A percentile compares a stretch with the other conserved stretches of the same genome.
phyloP scores from a whole-genome alignment of 2,888 invertebrate species.

The Rosalia funebris region DNA sequence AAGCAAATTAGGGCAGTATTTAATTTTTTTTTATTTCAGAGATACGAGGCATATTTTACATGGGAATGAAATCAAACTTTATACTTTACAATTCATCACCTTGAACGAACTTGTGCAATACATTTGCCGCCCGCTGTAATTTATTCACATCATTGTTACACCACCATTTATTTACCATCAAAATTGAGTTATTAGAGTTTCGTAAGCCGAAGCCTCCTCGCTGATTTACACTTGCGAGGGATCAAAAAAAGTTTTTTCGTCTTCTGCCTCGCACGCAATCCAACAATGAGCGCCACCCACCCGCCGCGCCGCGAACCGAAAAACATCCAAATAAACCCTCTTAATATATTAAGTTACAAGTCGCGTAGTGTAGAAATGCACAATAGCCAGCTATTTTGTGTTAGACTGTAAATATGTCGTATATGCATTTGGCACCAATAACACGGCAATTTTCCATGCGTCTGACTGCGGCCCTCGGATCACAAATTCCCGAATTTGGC shows the following conservation, averaged over 20 bases:
- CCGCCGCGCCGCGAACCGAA: no score
- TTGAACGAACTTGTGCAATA: no score
- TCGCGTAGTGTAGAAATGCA: constrained; percentile 12
- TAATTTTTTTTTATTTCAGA: no score
- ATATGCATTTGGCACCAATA: constrained; percentile 45
- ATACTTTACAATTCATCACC: no score
- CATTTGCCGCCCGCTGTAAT: no score
- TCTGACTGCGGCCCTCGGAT: constrained; percentile 42
- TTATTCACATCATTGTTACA: no score
- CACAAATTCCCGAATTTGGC: constrained; percentile 50
- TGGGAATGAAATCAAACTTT: no score
- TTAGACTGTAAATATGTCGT: constrained; percentile 40
- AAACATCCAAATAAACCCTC: neutral
- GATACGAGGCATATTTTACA: no score
- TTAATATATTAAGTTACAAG: constrained; percentile 26
- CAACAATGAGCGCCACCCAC: no score
- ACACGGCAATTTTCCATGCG: constrained; percentile 49
- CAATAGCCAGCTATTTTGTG: constrained; percentile 32
- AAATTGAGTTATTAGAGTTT: no score
- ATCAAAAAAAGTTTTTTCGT: neutral
- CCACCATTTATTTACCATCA: no score
- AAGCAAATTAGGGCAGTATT: no score
- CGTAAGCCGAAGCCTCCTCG: neutral
- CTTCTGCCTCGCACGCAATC: constrained; percentile 7
- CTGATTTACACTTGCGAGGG: neutral